Evolutionary conservation across 2,113 vertebrate species (phyloP), one percentile per base, ranked within the genome.

Genomic region (Dunckerocampus dactyliophorus): DNA sequence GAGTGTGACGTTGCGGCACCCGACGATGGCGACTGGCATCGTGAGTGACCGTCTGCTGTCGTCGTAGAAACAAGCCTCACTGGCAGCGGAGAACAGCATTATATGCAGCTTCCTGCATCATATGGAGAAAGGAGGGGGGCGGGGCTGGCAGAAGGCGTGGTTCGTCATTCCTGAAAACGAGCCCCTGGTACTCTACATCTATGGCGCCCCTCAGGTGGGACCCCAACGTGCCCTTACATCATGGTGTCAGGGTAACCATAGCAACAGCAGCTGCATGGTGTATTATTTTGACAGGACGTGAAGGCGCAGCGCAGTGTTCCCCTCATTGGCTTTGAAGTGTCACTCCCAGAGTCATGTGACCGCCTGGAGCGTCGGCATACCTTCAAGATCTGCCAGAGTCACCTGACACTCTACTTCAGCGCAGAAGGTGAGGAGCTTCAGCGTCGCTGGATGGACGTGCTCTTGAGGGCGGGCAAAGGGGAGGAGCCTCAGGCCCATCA

Each of bases 381-480:
- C 71, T 95, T 96, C 85, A 93, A 93, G 86, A 95, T 96, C 74
- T 92, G 90, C 73, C 94, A 96, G 87, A 94, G 93, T 82, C 94
- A 95, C 80, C 89, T 95, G 76, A 93, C 93, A 49, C 92, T 95
- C 71, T 94, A 90, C 87, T 96, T 96, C 89, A 93, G 93, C 22
- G 93, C 94, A 0, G 94, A 96, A 15, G 91, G 90, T 5, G 94
- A 95, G 74, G 93, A 93, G 71, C 86, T 95, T 10, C 93, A 94
- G 75, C 90, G 76, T 6, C 89, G 93, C 13, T 95, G 94, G 94
- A 92, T 94, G 84, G 92, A 92, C 4, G 88, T 92, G 22, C 81
- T 96, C 14, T 90, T 86, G 14, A 83, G 91, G 72, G 94, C 94
- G 0, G 93, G 92, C 6, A 90, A 88, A 19, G 94, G 94, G 64